phyloP scores from a whole-genome alignment of 2,797 vertebrate species.

The Echiichthys vipera region DNA sequence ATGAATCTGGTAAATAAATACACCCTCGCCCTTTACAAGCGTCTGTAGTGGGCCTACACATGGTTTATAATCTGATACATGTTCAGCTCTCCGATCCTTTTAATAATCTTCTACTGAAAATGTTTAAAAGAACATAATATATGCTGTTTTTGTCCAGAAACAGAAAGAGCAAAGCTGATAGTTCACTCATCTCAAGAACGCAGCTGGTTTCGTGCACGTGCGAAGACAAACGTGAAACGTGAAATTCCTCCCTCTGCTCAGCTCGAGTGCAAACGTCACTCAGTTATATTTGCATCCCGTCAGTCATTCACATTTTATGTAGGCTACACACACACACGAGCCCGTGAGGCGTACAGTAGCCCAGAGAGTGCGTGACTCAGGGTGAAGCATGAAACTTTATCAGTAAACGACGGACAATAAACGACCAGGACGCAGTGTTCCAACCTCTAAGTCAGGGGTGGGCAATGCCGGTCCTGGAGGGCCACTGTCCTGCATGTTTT shows the following conservation, averaged over 20 bases:
- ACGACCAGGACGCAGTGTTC: no score
- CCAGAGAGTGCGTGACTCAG: not conserved
- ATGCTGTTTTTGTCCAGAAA: not conserved
- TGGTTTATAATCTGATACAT: not conserved
- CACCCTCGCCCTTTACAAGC: not conserved
- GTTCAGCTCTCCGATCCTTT: not conserved
- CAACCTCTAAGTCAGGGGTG: no score
- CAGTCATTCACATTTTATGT: not conserved
- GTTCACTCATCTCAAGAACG: not conserved
- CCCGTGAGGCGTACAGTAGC: not conserved
- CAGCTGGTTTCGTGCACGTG: not conserved
- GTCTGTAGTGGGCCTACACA: not conserved
- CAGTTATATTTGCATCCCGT: constrained; percentile 5
- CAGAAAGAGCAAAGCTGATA: not conserved
- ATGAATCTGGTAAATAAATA: constrained; percentile 9
- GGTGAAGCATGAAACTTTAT: not conserved
- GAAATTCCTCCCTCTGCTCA: not conserved
- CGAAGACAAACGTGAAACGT: not conserved
- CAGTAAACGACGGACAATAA: no score
- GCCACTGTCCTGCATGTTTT: no score
- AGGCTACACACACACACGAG: no score
- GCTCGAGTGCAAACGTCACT: not conserved
- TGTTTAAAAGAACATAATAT: not conserved
- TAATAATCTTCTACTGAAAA: not conserved
- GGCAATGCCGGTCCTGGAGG: no score